Conservation (phyloP, 2,113 vertebrate species). For the Chaetura pelagica region DNA sequence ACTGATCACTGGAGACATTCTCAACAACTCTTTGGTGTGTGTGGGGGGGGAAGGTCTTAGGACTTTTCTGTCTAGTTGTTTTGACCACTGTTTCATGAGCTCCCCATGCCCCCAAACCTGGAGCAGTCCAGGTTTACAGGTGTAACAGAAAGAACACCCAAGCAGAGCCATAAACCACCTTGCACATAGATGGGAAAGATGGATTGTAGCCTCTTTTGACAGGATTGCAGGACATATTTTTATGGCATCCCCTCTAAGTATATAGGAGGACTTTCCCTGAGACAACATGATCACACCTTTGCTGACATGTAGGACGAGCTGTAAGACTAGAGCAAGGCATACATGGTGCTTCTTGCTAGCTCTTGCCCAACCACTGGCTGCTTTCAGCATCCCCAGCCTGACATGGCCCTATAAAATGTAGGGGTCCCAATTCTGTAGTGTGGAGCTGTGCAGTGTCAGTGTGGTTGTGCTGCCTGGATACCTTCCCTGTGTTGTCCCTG, state of each 20-base stretch:
- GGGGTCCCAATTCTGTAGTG: accelerated
- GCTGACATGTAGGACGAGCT: background rate
- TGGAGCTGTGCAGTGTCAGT: background rate
- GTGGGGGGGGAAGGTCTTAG: background rate
- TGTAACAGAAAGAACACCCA: background rate
- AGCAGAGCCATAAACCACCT: background rate
- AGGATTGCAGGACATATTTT: background rate
- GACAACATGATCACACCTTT: background rate
- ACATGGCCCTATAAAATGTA: background rate
- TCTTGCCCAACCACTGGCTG: accelerated
- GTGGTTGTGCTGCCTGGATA: accelerated
- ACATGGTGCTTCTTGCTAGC: accelerated
- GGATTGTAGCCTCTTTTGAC: background rate
- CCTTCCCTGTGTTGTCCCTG: background rate
- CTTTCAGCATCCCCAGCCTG: background rate
- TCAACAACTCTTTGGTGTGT: background rate
- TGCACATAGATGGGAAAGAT: background rate
- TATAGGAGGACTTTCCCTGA: background rate
- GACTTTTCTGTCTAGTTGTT: background rate
- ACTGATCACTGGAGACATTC: background rate
- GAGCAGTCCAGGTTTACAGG: background rate
- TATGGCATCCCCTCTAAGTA: background rate
- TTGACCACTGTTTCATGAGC: background rate
- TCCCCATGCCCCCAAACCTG: background rate
- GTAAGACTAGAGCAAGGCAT: background rate